These are phyloP conservation scores for Peromyscus eremicus DNA, from an alignment of 2,797 vertebrate species.

Conservation along the genomic window DNA sequence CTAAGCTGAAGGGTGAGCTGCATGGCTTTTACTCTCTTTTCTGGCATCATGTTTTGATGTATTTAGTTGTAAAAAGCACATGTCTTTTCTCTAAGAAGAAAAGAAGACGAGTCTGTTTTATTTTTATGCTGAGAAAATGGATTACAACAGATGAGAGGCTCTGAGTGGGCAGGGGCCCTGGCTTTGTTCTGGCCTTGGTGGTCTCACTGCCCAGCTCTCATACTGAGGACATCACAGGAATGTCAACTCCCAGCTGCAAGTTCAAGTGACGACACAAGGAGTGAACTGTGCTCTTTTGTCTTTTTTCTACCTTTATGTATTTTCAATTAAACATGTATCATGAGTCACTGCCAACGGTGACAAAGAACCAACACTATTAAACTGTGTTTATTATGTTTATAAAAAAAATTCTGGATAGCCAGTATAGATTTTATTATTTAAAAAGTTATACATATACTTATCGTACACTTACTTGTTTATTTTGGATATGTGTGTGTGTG, in stretches of 20 bases:
- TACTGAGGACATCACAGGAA: not conserved
- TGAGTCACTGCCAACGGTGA: not conserved
- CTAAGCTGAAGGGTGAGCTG: not conserved
- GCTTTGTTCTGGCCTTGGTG: not conserved
- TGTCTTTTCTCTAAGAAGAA: not conserved
- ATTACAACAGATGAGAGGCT: not conserved
- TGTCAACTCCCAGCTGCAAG: not conserved
- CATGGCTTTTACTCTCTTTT: not conserved
- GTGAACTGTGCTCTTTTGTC: not conserved
- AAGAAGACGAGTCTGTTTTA: not conserved
- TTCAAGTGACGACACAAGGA: not conserved
- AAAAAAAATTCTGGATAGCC: not conserved
- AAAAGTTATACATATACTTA: not conserved
- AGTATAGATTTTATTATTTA: not conserved
- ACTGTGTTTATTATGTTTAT: not conserved
- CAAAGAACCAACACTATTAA: not conserved
- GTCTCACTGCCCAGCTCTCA: not conserved
- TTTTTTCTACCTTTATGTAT: not conserved
- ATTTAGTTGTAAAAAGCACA: not conserved
- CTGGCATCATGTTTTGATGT: not conserved
- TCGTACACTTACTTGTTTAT: not conserved
- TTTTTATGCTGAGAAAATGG: conserved; percentile 20
- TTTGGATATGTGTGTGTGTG: not conserved
- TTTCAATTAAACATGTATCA: not conserved
- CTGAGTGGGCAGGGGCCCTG: not conserved